Evolutionary conservation across 2,797 vertebrate species (phyloP).

Genomic region (Molossus molossus): DNA sequence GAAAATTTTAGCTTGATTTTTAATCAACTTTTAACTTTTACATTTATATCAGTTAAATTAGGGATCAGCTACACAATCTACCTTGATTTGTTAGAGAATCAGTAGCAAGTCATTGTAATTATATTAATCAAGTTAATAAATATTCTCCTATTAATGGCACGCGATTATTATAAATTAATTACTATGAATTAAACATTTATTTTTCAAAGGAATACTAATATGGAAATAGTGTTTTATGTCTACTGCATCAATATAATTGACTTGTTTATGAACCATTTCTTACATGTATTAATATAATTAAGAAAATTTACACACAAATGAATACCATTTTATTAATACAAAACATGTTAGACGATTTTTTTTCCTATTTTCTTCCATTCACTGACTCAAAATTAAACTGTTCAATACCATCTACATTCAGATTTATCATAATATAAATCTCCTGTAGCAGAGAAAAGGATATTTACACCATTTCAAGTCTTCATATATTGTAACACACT

Average conservation of each 20-base stretch:
- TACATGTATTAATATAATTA: slow-evolving; percentile 65
- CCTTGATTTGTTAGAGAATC: slow-evolving; percentile 71
- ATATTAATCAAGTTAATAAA: slow-evolving; percentile 41
- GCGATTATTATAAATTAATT: slow-evolving; percentile 77
- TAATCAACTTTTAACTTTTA: slow-evolving; percentile 25
- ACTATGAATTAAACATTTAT: slow-evolving; percentile 74
- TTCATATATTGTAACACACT: slow-evolving; percentile 12
- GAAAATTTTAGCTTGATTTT: background rate
- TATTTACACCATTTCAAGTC: background rate
- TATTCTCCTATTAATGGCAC: background rate
- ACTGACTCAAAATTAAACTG: slow-evolving; percentile 35
- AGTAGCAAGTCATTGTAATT: background rate
- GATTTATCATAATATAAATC: background rate
- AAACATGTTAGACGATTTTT: background rate
- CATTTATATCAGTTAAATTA: background rate
- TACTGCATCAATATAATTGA: background rate
- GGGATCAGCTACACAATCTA: background rate
- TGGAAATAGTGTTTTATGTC: slow-evolving; percentile 40
- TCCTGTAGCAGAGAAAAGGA: background rate
- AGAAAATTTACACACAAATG: slow-evolving; percentile 64
- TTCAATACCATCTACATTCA: background rate
- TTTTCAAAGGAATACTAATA: slow-evolving; percentile 60
- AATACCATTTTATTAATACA: slow-evolving; percentile 10
- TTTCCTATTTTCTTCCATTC: background rate
- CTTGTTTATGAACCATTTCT: slow-evolving; percentile 58